phyloP scores from a whole-genome alignment of 2,888 invertebrate genomes.

The Bombylius major region DNA sequence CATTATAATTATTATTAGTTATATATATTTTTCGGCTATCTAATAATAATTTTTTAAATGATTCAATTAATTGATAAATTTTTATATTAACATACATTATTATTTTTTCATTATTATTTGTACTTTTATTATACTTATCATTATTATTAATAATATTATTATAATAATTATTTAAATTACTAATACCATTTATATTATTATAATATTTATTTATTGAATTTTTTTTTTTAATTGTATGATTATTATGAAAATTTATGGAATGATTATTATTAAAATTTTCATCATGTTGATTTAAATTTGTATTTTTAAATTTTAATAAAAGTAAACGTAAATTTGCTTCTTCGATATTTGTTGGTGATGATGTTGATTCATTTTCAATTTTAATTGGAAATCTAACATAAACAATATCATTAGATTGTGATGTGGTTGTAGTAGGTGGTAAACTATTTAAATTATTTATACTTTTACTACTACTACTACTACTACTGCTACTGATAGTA shows the following conservation, averaged over 20 bases:
- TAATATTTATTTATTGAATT: too few relatives aligned
- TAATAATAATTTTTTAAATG: conserved; percentile 26
- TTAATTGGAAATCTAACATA: conserved; percentile 10
- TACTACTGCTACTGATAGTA: too few relatives aligned
- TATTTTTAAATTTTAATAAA: conserved; percentile 22
- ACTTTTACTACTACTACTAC: not conserved
- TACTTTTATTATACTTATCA: not conserved
- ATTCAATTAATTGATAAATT: conserved; percentile 25
- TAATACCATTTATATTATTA: too few relatives aligned
- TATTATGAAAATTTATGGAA: too few relatives aligned
- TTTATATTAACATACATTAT: conserved; percentile 21
- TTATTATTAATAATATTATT: conserved; percentile 3
- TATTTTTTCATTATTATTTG: not conserved
- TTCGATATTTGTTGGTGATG: conserved; percentile 20
- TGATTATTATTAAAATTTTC: conserved; percentile 2
- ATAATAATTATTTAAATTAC: conserved; percentile 16
- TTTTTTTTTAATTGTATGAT: too few relatives aligned
- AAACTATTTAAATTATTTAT: not conserved
- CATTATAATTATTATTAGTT: conserved; percentile 15
- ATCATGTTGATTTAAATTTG: conserved; percentile 16
- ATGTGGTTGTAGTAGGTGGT: not conserved
- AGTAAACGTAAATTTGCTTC: conserved; percentile 31
- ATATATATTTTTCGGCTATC: conserved; percentile 31
- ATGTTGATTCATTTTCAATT: not conserved
- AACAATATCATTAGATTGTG: not conserved